Percentiles rank a stretch among this genome's conserved stretches.
These are phyloP conservation scores for Pseudomyrmex flavicornis DNA, from an alignment of 1,140 invertebrate genomes.

Conservation along the genomic window DNA sequence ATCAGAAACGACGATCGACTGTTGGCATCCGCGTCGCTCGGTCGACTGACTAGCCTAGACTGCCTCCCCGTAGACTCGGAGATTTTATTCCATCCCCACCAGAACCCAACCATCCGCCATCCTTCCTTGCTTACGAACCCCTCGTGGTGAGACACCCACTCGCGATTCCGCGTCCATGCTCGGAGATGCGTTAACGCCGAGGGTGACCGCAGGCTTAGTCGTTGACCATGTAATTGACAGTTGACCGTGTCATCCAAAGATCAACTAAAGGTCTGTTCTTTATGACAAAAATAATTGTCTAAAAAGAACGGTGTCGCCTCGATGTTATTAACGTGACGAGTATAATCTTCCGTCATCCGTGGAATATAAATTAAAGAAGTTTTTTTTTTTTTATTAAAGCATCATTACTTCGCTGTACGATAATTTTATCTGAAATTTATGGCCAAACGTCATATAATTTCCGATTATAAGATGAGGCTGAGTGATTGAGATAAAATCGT, in stretches of 20 bases:
- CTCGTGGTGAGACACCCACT: conserved; percentile 47
- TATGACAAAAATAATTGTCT: conserved; percentile 40
- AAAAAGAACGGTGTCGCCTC: conserved; percentile 5
- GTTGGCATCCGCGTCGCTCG: conserved; percentile 60
- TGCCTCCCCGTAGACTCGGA: conserved; percentile 55
- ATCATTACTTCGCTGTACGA: conserved; percentile 20
- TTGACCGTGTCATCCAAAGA: conserved; percentile 45
- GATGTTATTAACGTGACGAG: conserved; percentile 29
- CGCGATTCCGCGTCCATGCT: conserved; percentile 33
- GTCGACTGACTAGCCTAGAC: conserved; percentile 72
- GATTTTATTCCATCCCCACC: conserved; percentile 70
- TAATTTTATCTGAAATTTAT: conserved; percentile 34
- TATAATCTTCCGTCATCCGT: conserved; percentile 11
- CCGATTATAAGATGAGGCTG: neutral
- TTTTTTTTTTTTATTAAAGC: conserved; percentile 31
- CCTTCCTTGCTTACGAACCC: conserved; percentile 21
- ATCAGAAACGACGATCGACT: conserved; percentile 57
- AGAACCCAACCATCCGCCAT: conserved; percentile 8
- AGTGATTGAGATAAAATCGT: neutral
- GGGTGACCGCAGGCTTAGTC: conserved; percentile 24
- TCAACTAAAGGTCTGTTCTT: conserved; percentile 54
- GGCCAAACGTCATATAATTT: neutral
- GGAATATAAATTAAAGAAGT: conserved; percentile 13
- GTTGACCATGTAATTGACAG: conserved; percentile 47
- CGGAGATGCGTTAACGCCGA: conserved; percentile 53